A percentile compares a stretch with the other conserved stretches of the same genome.
Evolutionary conservation across 2,113 vertebrate species (phyloP).

Genomic region (Cyanoliseus patagonus): DNA sequence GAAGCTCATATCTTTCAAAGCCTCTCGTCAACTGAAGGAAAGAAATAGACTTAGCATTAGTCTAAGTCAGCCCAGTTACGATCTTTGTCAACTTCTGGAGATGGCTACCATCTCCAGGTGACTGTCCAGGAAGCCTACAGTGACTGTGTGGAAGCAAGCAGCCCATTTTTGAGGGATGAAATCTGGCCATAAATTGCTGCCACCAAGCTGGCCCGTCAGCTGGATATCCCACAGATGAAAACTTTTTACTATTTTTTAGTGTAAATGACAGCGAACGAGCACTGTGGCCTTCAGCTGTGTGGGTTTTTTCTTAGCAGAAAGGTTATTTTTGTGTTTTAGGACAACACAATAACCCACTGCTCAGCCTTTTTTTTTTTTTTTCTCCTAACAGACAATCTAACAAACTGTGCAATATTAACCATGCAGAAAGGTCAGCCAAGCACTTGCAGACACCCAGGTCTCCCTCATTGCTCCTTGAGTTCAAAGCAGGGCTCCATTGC

Average conservation of each 20-base stretch:
- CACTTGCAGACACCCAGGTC: neutral
- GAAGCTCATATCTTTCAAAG: neutral
- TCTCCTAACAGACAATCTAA: neutral
- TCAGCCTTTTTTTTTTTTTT: neutral
- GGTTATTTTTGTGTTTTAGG: neutral
- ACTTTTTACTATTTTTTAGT: neutral
- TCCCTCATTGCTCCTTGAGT: neutral
- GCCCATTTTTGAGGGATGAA: neutral
- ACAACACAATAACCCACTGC: neutral
- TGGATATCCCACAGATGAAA: neutral
- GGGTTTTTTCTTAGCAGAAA: neutral
- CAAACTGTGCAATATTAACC: slow-evolving; percentile 55
- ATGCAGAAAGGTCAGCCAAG: slow-evolving; percentile 18
- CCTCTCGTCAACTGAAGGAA: neutral
- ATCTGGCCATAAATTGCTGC: neutral
- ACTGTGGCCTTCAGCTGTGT: neutral
- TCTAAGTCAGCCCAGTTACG: neutral
- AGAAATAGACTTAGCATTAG: neutral
- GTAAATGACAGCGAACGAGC: neutral
- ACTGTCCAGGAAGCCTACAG: neutral
- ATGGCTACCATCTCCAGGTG: neutral
- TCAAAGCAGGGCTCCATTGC: neutral
- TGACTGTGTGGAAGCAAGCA: neutral
- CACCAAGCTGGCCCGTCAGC: neutral
- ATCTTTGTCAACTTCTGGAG: neutral